phyloP scores from a whole-genome alignment of 1,140 invertebrate genomes.

The Lineus longissimus region DNA sequence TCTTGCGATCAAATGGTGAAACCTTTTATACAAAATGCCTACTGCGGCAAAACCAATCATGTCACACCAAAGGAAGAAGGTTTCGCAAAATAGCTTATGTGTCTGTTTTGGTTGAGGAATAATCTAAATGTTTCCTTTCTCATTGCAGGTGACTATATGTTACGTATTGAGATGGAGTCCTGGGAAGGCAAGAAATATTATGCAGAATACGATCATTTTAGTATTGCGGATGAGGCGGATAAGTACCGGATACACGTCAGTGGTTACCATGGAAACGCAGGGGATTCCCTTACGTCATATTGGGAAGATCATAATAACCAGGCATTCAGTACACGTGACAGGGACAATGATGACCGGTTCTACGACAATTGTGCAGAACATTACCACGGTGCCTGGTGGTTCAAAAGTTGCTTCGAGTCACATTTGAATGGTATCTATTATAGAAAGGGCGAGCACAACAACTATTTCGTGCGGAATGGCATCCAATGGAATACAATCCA shows the following conservation, averaged over 20 bases:
- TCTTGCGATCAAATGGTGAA: no score
- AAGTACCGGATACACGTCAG: slow-evolving; percentile 66
- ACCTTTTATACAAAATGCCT: no score
- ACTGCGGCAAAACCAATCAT: no score
- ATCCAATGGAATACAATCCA: slow-evolving; percentile 53
- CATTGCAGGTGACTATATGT: slow-evolving; percentile 50
- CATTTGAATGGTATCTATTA: slow-evolving; percentile 87
- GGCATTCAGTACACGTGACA: slow-evolving; percentile 69
- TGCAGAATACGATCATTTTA: slow-evolving; percentile 68
- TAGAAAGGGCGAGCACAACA: slow-evolving; percentile 41
- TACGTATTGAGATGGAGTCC: slow-evolving; percentile 66
- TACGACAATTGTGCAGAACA: slow-evolving; percentile 68
- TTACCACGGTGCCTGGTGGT: slow-evolving; percentile 59
- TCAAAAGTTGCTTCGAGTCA: slow-evolving; percentile 81
- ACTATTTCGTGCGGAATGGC: slow-evolving; percentile 49
- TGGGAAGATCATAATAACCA: slow-evolving; percentile 63
- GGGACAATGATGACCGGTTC: slow-evolving; percentile 68
- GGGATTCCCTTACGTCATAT: slow-evolving; percentile 47
- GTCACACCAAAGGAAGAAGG: no score
- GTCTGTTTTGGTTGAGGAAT: no score
- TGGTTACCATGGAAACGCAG: slow-evolving; percentile 61
- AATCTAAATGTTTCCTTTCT: no score
- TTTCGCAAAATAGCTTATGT: no score
- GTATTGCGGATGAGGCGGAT: slow-evolving; percentile 64
- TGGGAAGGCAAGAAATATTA: slow-evolving; percentile 56